Evolutionary conservation across 2,797 vertebrate genomes (phyloP).

Genomic region (Alectoris magna): DNA sequence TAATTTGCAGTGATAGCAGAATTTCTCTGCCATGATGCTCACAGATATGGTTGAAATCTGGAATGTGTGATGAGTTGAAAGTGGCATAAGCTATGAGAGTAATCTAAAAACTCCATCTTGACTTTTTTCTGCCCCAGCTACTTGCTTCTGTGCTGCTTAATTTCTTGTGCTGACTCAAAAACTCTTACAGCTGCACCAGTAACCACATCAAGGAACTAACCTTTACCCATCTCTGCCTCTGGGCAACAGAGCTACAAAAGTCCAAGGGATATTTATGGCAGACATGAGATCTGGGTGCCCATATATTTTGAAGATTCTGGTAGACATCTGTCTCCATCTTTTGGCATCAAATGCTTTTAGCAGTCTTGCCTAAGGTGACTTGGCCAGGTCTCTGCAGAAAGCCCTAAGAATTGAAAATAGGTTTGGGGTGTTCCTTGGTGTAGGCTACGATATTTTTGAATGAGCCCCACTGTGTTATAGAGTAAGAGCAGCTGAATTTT

Average conservation of each 20-base stretch:
- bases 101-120: not conserved
- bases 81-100: not conserved
- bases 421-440: not conserved
- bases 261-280: not conserved
- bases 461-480: not conserved
- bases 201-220: not conserved
- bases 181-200: not conserved
- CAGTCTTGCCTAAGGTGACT: not conserved
- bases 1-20: fast-evolving
- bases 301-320: not conserved
- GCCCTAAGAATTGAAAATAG: not conserved
- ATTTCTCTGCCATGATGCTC: not conserved
- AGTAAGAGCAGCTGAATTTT: not conserved
- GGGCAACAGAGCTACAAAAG: not conserved
- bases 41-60: not conserved
- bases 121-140: not conserved
- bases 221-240: not conserved
- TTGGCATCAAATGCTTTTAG: not conserved
- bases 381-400: not conserved
- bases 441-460: not conserved
- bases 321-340: conserved; percentile 38
- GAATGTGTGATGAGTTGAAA: not conserved
- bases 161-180: not conserved
- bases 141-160: not conserved
- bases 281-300: not conserved